Base-by-base conservation (phyloP, 2,113 vertebrate genomes). In the Melanotaenia duboulayi region DNA sequence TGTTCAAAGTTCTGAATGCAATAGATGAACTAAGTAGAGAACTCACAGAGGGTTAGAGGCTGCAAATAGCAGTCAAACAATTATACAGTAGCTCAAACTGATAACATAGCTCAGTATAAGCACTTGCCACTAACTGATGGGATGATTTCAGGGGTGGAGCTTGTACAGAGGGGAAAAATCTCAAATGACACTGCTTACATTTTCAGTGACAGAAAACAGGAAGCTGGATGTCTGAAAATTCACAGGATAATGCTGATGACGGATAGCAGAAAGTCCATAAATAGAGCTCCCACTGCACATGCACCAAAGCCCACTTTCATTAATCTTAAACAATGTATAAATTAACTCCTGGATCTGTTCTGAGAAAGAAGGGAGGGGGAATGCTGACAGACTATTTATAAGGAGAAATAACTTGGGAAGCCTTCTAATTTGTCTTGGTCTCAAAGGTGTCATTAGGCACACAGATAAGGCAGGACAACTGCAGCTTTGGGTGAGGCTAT, bases 311-410 rank as follows among this genome's bases (percentile, higher is more conserved):
- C 65, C 76, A 81, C 82, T 90, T 91, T 88, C 92, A 93, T 93
- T 93, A 87, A 94, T 94, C 92, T 90, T 90, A 91, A 90, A 84
- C 83, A 93, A 92, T 91, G 87, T 92, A 90, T 93, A 91, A 92
- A 92, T 94, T 78, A 93, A 93, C 90, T 92, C 78, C 55, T 74
- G 80, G 71, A 85, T 92, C 77, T 90, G 74, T 89, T 87, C 63
- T 82, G 67, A 81, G 74, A 71, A 82, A 85, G 58, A 78, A 71
- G 80, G 77, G 68, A 76, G 83, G 66, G 28, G 49, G 8, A 65
- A 62, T 67, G 83, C 82, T 90, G 90, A 91, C 92, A 88, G 81
- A 81, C 87, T 92, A 88, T 92, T 93, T 93, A 92, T 89, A 87
- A 87, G 84, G 81, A 87, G 88, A 92, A 92, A 92, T 92, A 93